Evolutionary conservation across 2,888 invertebrate genomes (phyloP).

Genomic region (Agonopterix subpropinquella): DNA sequence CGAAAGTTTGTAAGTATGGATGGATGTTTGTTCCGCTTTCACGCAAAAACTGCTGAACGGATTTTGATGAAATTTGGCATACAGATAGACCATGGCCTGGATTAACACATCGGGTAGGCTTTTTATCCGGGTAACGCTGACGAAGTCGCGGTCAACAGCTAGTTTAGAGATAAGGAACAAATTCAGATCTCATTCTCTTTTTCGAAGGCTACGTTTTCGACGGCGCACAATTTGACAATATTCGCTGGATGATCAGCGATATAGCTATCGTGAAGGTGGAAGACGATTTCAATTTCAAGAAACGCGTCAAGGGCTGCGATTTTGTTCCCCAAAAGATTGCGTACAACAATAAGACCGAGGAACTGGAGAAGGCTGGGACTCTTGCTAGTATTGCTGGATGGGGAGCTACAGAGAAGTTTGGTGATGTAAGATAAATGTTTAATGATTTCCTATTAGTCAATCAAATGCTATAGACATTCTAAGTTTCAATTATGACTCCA

Average conservation of each 20-base stretch:
- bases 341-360: conserved; percentile 40
- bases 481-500: too few species aligned
- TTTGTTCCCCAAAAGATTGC: conserved; percentile 43
- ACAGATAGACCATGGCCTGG: too few species aligned
- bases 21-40: too few species aligned
- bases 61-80: too few species aligned
- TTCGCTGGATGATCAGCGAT: conserved; percentile 60
- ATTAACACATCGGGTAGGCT: too few species aligned
- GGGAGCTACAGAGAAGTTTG: conserved; percentile 40
- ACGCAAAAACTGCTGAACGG: too few species aligned
- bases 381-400: conserved; percentile 50
- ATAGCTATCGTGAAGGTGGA: conserved; percentile 61
- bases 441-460: not conserved
- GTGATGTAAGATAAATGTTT: conserved; percentile 32
- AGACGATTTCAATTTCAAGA: conserved; percentile 49
- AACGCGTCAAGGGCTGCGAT: conserved; percentile 50
- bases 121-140: too few species aligned
- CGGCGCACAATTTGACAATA: conserved; percentile 51
- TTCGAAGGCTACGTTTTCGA: conserved; percentile 49
- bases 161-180: too few species aligned
- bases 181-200: not conserved
- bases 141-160: too few species aligned
- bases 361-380: conserved; percentile 33
- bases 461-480: too few species aligned
- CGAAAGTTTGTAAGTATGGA: too few species aligned